Base-by-base conservation (phyloP, 2,797 vertebrate genomes). In the Liasis olivaceus region DNA sequence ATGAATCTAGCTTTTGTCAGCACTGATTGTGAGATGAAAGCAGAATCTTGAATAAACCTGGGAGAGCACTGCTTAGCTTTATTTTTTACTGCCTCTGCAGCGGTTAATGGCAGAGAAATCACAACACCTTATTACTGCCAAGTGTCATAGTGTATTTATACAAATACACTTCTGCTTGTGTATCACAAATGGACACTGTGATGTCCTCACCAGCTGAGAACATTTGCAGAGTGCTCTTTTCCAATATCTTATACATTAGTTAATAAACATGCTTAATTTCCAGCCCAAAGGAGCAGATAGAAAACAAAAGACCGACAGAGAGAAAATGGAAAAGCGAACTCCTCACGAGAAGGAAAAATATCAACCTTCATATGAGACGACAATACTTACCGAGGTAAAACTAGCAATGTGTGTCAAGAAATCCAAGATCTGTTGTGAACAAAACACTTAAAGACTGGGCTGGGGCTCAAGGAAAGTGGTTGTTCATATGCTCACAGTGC, bases 261-360 rank as follows among this genome's bases (percentile, higher is more conserved):
- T 95, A 91, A 96, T 72, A 0, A 92, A 90, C 89, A 0, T 90
- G 15, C 95, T 90, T 96, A 69, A 31, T 31, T 96, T 95, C 72
- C 91, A 98, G 98, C 98, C 98, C 95, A 98, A 98, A 96, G 98
- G 98, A 93, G 98, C 98, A 0, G 98, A 98, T 92, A 96, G 98
- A 94, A 98, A 98, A 94, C 98, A 98, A 95, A 98, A 98, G 95
- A 98, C 98, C 0, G 98, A 98, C 90, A 96, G 98, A 89, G 98
- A 98, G 26, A 98, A 98, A 97, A 98, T 98, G 98, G 98, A 98
- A 94, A 98, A 98, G 96, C 93, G 98, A 81, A 98, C 98, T 0
- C 97, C 97, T 31, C 98, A 98, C 1, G 98, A 98, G 94, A 98
- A 98, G 60, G 98, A 98, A 94, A 98, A 98, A 42, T 98, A 98